Percentiles rank a stretch among this genome's conserved stretches.
These are phyloP conservation scores for Allacma fusca DNA, from an alignment of 2,888 invertebrate species.

Conservation along the genomic window DNA sequence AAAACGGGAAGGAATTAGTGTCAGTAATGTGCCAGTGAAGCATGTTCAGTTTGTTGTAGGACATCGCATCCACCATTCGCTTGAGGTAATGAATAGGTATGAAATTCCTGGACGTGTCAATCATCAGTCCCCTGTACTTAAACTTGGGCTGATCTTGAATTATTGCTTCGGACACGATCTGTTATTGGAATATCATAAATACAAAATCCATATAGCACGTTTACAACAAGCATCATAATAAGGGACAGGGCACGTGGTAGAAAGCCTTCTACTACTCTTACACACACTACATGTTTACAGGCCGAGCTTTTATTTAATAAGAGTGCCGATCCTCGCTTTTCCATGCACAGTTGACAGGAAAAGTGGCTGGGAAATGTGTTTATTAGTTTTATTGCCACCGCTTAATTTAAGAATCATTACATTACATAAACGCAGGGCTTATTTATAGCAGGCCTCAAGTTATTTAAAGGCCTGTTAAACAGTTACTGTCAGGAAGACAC, in stretches of 20 bases:
- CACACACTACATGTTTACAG: no score
- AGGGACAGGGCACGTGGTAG: no score
- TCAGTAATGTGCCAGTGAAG: constrained; percentile 67
- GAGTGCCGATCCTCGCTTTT: no score
- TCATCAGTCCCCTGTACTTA: constrained; percentile 68
- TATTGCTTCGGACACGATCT: constrained; percentile 70
- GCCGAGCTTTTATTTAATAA: no score
- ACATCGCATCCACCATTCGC: constrained; percentile 83
- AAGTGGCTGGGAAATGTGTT: neutral
- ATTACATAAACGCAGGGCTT: neutral
- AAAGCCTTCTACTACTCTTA: no score
- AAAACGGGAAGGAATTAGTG: constrained; percentile 68
- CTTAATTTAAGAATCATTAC: neutral
- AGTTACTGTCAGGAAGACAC: no score
- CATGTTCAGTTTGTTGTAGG: constrained; percentile 76
- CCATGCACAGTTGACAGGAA: no score
- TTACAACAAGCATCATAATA: no score
- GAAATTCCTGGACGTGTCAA: constrained; percentile 67
- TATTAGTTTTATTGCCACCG: constrained; percentile 21
- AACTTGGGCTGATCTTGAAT: constrained; percentile 72
- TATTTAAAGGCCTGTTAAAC: no score
- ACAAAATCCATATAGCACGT: neutral
- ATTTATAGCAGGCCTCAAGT: no score
- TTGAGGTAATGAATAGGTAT: constrained; percentile 72
- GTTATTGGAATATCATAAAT: neutral